Base-by-base conservation (phyloP, 2,888 invertebrate genomes). In the Microplitis manilae region DNA sequence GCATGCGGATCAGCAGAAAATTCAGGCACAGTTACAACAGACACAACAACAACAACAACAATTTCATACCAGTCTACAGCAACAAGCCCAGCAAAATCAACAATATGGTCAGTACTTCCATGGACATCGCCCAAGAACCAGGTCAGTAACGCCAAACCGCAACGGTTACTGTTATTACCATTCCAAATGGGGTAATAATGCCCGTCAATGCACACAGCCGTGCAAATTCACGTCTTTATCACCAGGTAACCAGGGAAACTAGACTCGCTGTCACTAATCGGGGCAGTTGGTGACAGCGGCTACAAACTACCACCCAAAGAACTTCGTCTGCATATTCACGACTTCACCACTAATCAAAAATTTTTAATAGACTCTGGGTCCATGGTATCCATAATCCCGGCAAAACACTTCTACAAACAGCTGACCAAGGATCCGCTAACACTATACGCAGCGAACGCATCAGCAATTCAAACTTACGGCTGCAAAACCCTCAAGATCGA, bases 341-440 rank as follows among this genome's bases (percentile, higher is more conserved):
- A 80, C 61, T 59, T 13, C n/a, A 67, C 38, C 1, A 68, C 75
- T 1, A 39, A 69, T 9, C 17, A 41, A 41, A 15, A 13, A 5
- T 80, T 77, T 38, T 50, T 77, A 4, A 61, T 79, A 8, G 80
- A 80, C n/a, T 73, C 79, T 1, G 80, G 74, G 0, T 71, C 78
- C 0, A 76, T 68, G 13, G 69, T 80, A 5, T 80, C 78, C 0
- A 68, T 80, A 2, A 65, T 79, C 4, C 77, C 78, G 2, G 62
- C 38, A 8, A 8, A 8, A 0, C 2, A 7, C 13, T n/a, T 30
- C n/a, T 5, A 41, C 20, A 40, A 70, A 40, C 61, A 38, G 30
- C 9, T 15, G 1, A 6, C 13, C 4, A 60, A 41, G 8, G 60
- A 62, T 1, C 30, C 69, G 2, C 65, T 78, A 13, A 50, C 68